phyloP scores from a whole-genome alignment of 2,797 vertebrate species.

The Argentina silus region DNA sequence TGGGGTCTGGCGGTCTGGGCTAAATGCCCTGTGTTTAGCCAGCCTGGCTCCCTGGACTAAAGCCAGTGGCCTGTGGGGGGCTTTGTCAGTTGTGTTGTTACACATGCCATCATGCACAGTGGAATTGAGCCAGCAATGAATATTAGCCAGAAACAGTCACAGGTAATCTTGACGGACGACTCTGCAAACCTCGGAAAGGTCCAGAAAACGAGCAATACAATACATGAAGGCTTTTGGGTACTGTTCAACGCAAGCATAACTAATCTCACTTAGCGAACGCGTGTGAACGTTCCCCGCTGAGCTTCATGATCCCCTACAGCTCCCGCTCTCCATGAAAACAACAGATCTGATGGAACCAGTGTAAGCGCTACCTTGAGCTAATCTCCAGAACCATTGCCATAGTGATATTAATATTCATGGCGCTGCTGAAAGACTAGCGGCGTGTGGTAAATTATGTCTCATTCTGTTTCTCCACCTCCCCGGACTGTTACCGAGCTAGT shows the following conservation, averaged over 20 bases:
- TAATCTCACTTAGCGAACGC: neutral
- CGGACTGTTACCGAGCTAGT: neutral
- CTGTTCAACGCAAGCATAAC: neutral
- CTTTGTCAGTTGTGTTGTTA: neutral
- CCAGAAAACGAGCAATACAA: neutral
- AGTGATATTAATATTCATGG: slow-evolving; percentile 25
- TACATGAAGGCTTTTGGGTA: neutral
- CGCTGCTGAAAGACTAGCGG: neutral
- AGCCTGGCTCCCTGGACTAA: slow-evolving; percentile 7
- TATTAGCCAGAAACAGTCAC: neutral
- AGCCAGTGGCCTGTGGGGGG: slow-evolving; percentile 3
- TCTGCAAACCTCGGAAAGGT: neutral
- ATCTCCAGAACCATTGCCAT: slow-evolving; percentile 22
- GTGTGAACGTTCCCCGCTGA: slow-evolving; percentile 6
- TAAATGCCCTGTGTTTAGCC: slow-evolving; percentile 3
- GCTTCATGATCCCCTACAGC: neutral
- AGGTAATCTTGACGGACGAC: neutral
- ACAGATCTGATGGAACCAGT: neutral
- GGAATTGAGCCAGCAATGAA: neutral
- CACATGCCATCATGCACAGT: neutral
- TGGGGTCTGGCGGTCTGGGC: slow-evolving; percentile 9
- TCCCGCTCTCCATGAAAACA: neutral
- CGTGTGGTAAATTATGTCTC: slow-evolving; percentile 15
- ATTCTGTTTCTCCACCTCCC: slow-evolving; percentile 15
- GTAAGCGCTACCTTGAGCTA: slow-evolving; percentile 3